A percentile compares a stretch with the other conserved stretches of the same genome.
Evolutionary conservation across 2,797 vertebrate genomes (phyloP).

Genomic region (Tragelaphus oryx): DNA sequence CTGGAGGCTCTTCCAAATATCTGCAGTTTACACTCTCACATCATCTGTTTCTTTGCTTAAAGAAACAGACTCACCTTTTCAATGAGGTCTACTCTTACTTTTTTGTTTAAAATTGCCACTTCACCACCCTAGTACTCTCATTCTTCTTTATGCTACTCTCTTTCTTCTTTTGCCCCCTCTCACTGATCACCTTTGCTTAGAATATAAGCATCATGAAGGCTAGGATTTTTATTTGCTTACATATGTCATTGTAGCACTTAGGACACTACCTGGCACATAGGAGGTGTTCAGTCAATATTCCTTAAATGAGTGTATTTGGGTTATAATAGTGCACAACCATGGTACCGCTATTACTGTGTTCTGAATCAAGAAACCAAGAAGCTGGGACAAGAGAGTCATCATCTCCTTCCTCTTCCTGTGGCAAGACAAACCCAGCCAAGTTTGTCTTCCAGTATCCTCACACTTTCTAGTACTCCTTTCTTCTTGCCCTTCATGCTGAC

Average conservation of each 20-base stretch:
- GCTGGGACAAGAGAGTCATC: neutral
- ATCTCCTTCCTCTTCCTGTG: neutral
- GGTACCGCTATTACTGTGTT: neutral
- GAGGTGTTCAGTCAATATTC: neutral
- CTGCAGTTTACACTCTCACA: neutral
- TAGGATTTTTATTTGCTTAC: neutral
- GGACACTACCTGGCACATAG: neutral
- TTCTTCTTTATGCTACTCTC: neutral
- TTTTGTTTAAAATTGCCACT: neutral
- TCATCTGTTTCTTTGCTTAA: neutral
- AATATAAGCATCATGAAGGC: neutral
- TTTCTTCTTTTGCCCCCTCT: neutral
- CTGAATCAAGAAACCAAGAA: conserved; percentile 25
- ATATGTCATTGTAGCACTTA: neutral
- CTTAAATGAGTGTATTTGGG: conserved; percentile 33
- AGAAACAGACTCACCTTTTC: conserved; percentile 12
- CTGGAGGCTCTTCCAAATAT: neutral
- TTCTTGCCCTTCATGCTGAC: neutral
- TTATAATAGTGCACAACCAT: neutral
- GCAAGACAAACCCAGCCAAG: neutral
- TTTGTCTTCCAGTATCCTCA: neutral
- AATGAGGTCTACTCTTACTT: neutral
- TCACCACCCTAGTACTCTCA: neutral
- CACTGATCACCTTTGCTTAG: conserved; percentile 1
- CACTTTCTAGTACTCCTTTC: neutral